These are phyloP conservation scores for Allenopithecus nigroviridis DNA, from an alignment of 2,797 vertebrate species.

Conservation along the genomic window DNA sequence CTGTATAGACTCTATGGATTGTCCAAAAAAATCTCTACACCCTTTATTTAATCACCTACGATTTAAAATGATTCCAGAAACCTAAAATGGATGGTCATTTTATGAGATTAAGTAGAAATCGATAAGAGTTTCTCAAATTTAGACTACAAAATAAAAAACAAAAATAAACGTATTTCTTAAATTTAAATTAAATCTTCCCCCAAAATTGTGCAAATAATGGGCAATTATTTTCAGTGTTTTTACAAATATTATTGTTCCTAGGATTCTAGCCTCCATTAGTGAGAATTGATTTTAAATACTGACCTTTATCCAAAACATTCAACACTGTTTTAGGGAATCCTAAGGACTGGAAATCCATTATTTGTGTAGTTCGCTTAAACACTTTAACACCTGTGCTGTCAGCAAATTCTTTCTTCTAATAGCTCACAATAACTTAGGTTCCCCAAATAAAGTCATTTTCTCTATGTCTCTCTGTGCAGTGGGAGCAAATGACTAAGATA, in stretches of 20 bases:
- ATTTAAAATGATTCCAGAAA: not conserved
- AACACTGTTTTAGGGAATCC: not conserved
- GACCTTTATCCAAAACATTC: not conserved
- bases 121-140: not conserved
- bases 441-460: not conserved
- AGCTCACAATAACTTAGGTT: not conserved
- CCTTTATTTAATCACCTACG: not conserved
- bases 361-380: not conserved
- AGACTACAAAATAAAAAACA: not conserved
- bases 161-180: not conserved
- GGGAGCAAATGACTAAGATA: not conserved
- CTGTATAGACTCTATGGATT: not conserved
- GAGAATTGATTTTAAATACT: conserved; percentile 26
- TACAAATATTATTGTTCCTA: conserved; percentile 2
- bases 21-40: not conserved
- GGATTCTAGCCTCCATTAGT: not conserved
- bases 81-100: not conserved
- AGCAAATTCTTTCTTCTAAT: not conserved
- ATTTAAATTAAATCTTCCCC: not conserved
- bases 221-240: not conserved
- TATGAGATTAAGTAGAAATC: not conserved
- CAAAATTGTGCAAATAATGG: not conserved
- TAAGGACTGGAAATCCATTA: not conserved
- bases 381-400: not conserved
- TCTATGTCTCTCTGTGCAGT: not conserved